Base-by-base conservation (phyloP, 92 coral and sea anemone species). In the Phenganax marumi region DNA sequence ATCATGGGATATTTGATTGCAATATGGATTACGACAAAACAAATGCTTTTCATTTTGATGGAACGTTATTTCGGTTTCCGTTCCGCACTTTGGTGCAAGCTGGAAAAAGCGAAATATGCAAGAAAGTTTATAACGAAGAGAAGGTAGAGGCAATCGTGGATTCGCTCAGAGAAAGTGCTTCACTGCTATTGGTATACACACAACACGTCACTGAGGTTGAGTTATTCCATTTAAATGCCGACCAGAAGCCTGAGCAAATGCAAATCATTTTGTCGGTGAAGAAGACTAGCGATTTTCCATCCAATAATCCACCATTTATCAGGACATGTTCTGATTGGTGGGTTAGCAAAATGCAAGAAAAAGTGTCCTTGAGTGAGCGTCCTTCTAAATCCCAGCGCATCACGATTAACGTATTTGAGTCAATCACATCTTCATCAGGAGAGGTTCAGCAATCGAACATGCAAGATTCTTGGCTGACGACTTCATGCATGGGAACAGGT, bases 51-150 rank as follows among this genome's bases (percentile, higher is more conserved):
- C 7, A 83, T 64, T 91, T 82, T 23, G 14, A 83, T 26, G 93
- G 93, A 50, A 91, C 93, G 21, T 81, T 91, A 56, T 91, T 91
- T 71, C 71, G 93, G 68, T 91, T 91, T 71, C 88, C 91, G 14
- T 88, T 91, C 52, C 93, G 93, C 14, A 88, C 88, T n/a, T 85
- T 78, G 70, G 89, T 50, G 79, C 97, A 93, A 85, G 97, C 97
- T 39, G 86, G 81, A 66, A 70, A 75, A 12, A 85, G 91, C 23
- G 82, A 83, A 71, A 90, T 90, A 61, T 64, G 88, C 66, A 85
- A 83, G 7, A 89, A 85, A 82, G 70, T 85, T 50, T 90, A 90
- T 80, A 25, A 22, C 73, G 70, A 65, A 65, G 56, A 68, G 11
- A 87, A 88, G 10, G 89, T 90, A 52, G 79, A 80, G 55, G 57